Evolutionary conservation across 1,140 invertebrate species (phyloP), one percentile per base, ranked within the genome.

Genomic region (Drosophila leontia): DNA sequence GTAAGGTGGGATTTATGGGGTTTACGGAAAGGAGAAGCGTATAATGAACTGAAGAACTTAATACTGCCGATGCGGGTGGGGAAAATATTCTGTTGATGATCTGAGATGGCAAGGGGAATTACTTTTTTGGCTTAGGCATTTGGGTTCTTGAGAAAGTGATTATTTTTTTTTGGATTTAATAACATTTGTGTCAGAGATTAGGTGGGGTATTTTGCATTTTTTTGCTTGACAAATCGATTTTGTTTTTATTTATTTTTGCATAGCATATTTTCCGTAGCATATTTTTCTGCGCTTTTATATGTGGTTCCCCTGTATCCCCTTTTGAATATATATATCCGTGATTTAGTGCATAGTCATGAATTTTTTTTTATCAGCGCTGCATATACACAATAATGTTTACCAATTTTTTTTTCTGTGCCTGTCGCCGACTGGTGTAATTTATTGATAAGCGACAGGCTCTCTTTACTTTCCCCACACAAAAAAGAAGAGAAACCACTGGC

Each of bases 321-420:
- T 12, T 12, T 9, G 12, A 15, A 19, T 35, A 51, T 8, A 34
- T 39, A 37, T 11, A 37, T 34, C 32, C 50, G 26, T 81, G 74
- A 88, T 90, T 88, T 90, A 90, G 65, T 37, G 29, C 55, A 74
- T 35, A 65, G 68, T 84, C 78, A 78, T 77, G 80, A 70, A 11
- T 17, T 32, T 13, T 82, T n/a, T 87, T 80, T 86, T 86, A 80
- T 88, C 80, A 64, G 34, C 47, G 51, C 55, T 70, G 56, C 80
- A 84, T 88, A 90, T 88, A 75, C 85, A 88, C 82, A 82, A 81
- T 67, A 84, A 78, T 87, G 74, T 84, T 72, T 80, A 69, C 50
- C 42, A 51, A 48, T 57, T 78, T 59, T 56, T 62, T 45, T 44
- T 41, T 9, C 34, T 45, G 34, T 64, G 60, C 35, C 19, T 50